These are phyloP conservation scores for Phoxinus dragarum DNA, from an alignment of 2,797 vertebrate genomes.

Conservation along the genomic window DNA sequence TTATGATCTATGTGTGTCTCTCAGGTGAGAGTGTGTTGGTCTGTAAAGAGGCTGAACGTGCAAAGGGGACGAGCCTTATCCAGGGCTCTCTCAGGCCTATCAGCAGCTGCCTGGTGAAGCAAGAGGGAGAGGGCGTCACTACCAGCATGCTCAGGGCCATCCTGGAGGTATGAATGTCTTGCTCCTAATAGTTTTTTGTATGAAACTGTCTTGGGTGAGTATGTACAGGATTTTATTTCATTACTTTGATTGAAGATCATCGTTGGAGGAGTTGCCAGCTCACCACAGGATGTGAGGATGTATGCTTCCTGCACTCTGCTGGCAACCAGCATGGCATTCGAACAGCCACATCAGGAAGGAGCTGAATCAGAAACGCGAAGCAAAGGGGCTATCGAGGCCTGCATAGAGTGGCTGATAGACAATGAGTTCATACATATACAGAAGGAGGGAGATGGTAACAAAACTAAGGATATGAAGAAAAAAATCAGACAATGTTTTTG, in stretches of 20 bases:
- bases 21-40: slow-evolving; percentile 94
- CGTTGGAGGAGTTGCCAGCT: slow-evolving; percentile 89
- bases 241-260: slow-evolving; percentile 82
- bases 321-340: slow-evolving; percentile 81
- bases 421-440: slow-evolving; percentile 92
- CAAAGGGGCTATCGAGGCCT: slow-evolving; percentile 84
- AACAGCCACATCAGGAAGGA: slow-evolving; percentile 33
- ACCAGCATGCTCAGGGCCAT: slow-evolving; percentile 96
- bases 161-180: slow-evolving; percentile 83
- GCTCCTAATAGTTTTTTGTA: background rate
- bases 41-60: slow-evolving; percentile 90
- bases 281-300: slow-evolving; percentile 85
- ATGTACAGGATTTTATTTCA: background rate
- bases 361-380: slow-evolving; percentile 58
- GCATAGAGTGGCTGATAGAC: slow-evolving; percentile 91
- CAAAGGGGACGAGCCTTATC: slow-evolving; percentile 88
- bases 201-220: background rate
- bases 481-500: background rate
- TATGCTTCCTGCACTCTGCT: slow-evolving; percentile 93
- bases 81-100: slow-evolving; percentile 89
- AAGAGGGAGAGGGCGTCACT: slow-evolving; percentile 86
- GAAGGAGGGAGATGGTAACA: slow-evolving; percentile 72
- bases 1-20: background rate
- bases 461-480: background rate
- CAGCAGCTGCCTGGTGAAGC: slow-evolving; percentile 87